phyloP scores from a whole-genome alignment of 2,888 invertebrate genomes.

The Chrysina gloriosa region DNA sequence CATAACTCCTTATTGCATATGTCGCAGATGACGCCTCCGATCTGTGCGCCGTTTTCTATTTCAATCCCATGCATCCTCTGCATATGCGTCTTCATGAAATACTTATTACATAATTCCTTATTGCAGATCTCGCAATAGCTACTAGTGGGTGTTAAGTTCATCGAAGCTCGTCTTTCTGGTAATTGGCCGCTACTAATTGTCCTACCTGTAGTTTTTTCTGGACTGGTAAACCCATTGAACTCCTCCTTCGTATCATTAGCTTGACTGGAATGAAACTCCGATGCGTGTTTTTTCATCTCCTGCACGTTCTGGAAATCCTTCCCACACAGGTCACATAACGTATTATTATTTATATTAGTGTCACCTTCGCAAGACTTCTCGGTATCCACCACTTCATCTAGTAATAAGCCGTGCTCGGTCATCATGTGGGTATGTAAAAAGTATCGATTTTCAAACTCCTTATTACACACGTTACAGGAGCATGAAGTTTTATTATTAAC shows the following conservation, averaged over 20 bases:
- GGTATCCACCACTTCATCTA: conserved; percentile 63
- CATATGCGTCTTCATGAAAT: conserved; percentile 99
- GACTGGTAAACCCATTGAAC: conserved; percentile 64
- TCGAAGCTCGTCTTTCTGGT: conserved; percentile 70
- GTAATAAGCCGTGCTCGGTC: conserved; percentile 73
- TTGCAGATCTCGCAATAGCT: conserved; percentile 98
- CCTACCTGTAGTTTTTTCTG: conserved; percentile 64
- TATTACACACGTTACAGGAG: conserved; percentile 78
- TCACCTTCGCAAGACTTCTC: conserved; percentile 59
- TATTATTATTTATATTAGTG: conserved; percentile 60
- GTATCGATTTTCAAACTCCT: conserved; percentile 78
- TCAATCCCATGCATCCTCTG: conserved; percentile 98
- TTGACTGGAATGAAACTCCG: conserved; percentile 72
- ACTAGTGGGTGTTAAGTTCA: conserved; percentile 77
- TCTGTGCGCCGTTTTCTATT: conserved; percentile 91
- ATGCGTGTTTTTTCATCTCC: conserved; percentile 76
- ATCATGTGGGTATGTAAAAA: conserved; percentile 77
- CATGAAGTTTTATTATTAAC: conserved; percentile 67
- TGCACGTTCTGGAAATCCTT: conserved; percentile 69
- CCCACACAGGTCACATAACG: conserved; percentile 64
- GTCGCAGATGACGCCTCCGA: conserved; percentile 94
- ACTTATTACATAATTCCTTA: conserved; percentile 99
- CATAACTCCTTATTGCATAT: conserved; percentile 98
- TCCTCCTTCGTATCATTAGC: conserved; percentile 55
- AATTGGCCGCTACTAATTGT: conserved; percentile 52